Base-by-base conservation (phyloP, 2,113 vertebrate genomes). In the Hirundichthys speculiger region DNA sequence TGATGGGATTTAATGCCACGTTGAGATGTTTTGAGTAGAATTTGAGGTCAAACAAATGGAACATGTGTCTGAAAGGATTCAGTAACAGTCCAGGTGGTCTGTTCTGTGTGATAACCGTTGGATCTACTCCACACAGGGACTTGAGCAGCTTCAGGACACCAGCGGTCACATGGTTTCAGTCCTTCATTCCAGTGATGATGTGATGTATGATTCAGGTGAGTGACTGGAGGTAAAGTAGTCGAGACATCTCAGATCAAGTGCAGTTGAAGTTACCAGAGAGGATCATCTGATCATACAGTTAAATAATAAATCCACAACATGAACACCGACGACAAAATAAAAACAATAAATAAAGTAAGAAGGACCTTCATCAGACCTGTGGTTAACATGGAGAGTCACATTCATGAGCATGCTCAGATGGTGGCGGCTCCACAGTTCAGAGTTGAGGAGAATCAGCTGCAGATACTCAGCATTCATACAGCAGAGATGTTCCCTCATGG, bases 211-310 rank as follows among this genome's bases (percentile, higher is more conserved):
- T n/a, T 3, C 30, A 34, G 30, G 30, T 34, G 30, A 34, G 11
- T 10, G 30, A 9, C 30, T 34, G 30, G 11, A 34, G 30, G 30
- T 13, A 11, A 7, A 60, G 43, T 34, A 60, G 25, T 16, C 10
- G n/a, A 60, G 18, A 47, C 57, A 38, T 45, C 46, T 59, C 24
- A 27, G 55, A 18, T 59, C 25, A 46, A 56, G 43, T 60, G 57
- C 57, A 47, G 3, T 24, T 22, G 12, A 25, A 16, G n/a, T 60
- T 46, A 25, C 12, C 43, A 46, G 18, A 8, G 9, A 9, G 30
- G 22, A n/a, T 42, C 14, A 42, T 55, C 14, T 1, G 34, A 19
- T 53, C 27, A 19, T 13, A 53, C 50, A 34, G 18, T 19, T 46
- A 46, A 27, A 58, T 19, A n/a, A n/a, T n/a, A 18, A 46, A 46